These are phyloP conservation scores for Anthonomus grandis DNA, from an alignment of 1,140 invertebrate genomes.

Conservation along the genomic window DNA sequence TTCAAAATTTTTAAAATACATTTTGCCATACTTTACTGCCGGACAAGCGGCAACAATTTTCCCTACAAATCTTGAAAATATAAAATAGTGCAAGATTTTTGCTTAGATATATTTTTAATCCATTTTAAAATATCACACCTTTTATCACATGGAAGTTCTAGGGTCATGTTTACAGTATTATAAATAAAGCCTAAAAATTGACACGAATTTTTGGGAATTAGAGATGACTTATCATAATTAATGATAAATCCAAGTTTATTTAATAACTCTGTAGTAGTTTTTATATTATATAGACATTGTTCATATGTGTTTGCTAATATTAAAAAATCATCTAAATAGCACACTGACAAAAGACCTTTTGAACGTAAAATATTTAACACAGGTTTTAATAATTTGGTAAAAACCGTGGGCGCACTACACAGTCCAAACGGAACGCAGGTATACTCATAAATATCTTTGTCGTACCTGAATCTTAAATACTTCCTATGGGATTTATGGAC, in stretches of 20 bases:
- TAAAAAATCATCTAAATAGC: conserved; percentile 5
- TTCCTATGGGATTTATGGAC: conserved; percentile 7
- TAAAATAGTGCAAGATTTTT: conserved; percentile 1
- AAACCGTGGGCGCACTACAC: not conserved
- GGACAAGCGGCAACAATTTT: conserved; percentile 1
- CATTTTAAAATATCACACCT: not conserved
- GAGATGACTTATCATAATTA: not conserved
- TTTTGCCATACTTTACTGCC: not conserved
- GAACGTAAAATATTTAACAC: not conserved
- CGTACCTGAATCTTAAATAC: not conserved
- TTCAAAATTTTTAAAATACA: not conserved
- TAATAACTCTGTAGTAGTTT: not conserved
- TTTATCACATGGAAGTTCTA: conserved; percentile 1
- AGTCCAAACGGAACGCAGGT: conserved; percentile 4
- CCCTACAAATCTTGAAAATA: not conserved
- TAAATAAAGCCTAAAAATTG: not conserved
- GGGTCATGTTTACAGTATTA: conserved; percentile 1
- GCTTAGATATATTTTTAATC: not conserved
- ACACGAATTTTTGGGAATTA: not conserved
- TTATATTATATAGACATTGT: not conserved
- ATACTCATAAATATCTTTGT: not conserved
- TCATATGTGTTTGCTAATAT: not conserved
- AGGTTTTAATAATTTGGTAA: conserved; percentile 5
- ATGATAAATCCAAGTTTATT: not conserved
- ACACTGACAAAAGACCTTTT: conserved; percentile 3